Evolutionary conservation across 2,888 invertebrate genomes (phyloP), one percentile per base, ranked within the genome.

Genomic region (Aromia moschata): DNA sequence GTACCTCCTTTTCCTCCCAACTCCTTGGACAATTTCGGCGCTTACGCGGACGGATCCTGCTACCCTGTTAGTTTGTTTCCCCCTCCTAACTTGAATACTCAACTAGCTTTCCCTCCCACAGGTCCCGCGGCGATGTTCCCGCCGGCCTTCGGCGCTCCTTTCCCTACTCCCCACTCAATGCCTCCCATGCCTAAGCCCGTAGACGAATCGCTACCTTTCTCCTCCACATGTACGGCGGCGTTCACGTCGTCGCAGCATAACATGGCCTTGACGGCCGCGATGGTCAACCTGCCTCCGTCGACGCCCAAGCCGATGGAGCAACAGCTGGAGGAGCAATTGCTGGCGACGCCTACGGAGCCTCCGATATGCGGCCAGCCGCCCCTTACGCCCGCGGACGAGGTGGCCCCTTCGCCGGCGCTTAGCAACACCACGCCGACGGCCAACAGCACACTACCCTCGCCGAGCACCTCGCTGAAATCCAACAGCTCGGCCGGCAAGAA

Each of bases 191-290:
- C 83, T 7, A 88, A 89, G 69, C 83, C 85, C 0, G 70, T 82
- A 12, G 85, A 85, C 40, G 85, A 85, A 73, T 79, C 75, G 17
- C 74, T 83, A 57, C 80, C 82, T 45, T 81, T 79, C 70, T 82
- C 84, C 2, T 83, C 86, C 2, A 81, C 88, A 0, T 89, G 89
- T 74, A 86, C 86, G 3, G 92, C 92, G 3, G 89, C 93, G 1
- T 93, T 93, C 75, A 92, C 92, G 1, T 89, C 92, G 4, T 91
- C 92, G 0, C 89, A 91, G 56, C 92, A 92, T 75, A 93, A 92
- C 73, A 87, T 93, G 83, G 91, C 91, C 0, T 80, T 93, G 9
- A 92, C 92, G 0, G 89, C 91, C 7, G 90, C 91, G 1, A 90
- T 92, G 86, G 90, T 92, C 10, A 90, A 91, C 46, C 87, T 90